Evolutionary conservation across 2,797 vertebrate genomes (phyloP).

Genomic region (Potorous gilbertii): DNA sequence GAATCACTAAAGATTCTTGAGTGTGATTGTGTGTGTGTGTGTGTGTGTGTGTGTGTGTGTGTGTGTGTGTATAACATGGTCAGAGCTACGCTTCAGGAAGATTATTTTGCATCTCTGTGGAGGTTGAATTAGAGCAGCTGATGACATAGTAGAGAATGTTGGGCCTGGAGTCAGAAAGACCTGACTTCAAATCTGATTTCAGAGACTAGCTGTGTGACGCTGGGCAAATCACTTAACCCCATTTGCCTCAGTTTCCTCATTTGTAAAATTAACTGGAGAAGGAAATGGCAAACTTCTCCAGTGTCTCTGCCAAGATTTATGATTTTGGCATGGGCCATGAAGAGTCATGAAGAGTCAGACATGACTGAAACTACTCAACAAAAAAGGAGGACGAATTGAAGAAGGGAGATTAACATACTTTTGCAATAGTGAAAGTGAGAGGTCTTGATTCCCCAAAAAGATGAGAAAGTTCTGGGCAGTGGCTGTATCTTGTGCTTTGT

Average conservation of each 20-base stretch:
- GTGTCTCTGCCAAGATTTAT: not conserved
- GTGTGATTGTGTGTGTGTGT: not conserved
- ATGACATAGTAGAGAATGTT: too few species aligned
- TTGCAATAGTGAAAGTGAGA: not conserved
- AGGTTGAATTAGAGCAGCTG: not conserved
- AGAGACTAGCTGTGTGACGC: not conserved
- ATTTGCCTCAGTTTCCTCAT: not conserved
- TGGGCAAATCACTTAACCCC: not conserved
- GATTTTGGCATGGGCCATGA: too few species aligned
- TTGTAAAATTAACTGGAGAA: not conserved
- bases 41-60: constrained; percentile 1
- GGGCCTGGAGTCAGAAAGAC: too few species aligned
- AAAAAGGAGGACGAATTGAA: not conserved
- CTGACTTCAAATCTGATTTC: too few species aligned
- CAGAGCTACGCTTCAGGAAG: not conserved
- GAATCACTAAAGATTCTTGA: not conserved
- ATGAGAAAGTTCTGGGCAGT: not conserved
- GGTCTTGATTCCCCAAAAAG: not conserved
- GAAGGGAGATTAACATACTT: not conserved
- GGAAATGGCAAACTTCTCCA: not conserved
- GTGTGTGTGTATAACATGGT: not conserved
- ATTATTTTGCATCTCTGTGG: not conserved
- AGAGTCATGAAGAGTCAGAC: not conserved
- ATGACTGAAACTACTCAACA: not conserved
- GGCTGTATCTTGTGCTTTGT: not conserved